A percentile compares a stretch with the other conserved stretches of the same genome.
phyloP scores from a whole-genome alignment of 2,113 vertebrate genomes.

The Macheiramphus alcinus region DNA sequence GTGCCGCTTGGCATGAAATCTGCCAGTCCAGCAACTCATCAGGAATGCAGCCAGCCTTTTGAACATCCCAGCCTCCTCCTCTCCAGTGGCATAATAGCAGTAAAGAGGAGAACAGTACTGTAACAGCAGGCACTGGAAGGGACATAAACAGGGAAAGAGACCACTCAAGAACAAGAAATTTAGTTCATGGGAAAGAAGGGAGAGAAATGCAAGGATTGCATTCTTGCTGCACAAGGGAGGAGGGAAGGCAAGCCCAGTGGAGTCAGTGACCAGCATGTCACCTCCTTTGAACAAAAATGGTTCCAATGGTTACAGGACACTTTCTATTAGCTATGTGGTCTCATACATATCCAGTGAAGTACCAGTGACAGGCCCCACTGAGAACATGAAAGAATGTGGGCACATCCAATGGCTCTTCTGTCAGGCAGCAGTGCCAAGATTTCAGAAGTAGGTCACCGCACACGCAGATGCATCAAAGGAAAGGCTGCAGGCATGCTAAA shows the following conservation, averaged over 20 bases:
- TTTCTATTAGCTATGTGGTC: constrained; percentile 36
- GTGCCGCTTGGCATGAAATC: not conserved
- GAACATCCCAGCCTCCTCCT: not conserved
- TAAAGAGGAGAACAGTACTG: not conserved
- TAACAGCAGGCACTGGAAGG: constrained; percentile 7
- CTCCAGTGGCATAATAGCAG: not conserved
- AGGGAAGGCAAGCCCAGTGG: not conserved
- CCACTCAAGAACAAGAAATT: not conserved
- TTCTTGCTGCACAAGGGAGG: not conserved
- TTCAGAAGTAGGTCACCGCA: constrained; percentile 62
- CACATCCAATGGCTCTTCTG: constrained; percentile 13
- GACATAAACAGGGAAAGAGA: not conserved
- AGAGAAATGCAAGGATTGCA: not conserved
- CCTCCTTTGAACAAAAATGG: constrained; percentile 7
- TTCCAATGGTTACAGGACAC: constrained; percentile 35
- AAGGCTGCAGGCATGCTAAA: constrained; percentile 47
- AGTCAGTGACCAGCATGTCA: not conserved
- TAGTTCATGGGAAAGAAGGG: constrained; percentile 25
- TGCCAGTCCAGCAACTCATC: not conserved
- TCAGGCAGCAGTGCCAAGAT: constrained; percentile 44
- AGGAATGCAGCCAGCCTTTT: not conserved
- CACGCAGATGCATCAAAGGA: constrained; percentile 54
- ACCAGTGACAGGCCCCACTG: constrained; percentile 41
- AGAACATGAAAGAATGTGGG: constrained; percentile 59
- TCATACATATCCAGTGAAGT: not conserved